Conservation (phyloP, 2,113 vertebrate species). For the Pelobates fuscus region DNA sequence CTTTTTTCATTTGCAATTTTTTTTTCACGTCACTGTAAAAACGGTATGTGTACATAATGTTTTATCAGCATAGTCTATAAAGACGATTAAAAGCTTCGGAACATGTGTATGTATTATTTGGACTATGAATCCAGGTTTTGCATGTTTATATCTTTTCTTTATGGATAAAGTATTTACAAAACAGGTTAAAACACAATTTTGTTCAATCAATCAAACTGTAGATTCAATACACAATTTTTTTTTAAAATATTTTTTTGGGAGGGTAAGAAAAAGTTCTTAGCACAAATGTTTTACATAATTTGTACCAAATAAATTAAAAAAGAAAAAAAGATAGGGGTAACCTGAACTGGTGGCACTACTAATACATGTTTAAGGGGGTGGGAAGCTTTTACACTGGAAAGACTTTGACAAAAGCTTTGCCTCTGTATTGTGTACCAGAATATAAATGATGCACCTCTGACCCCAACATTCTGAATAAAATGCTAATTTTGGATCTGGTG, state of each 20-base stretch:
- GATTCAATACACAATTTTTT: conserved; percentile 81
- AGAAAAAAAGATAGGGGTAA: conserved; percentile 59
- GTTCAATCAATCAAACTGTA: conserved; percentile 86
- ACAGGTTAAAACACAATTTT: conserved; percentile 87
- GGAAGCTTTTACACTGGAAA: conserved; percentile 88
- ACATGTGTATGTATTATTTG: conserved; percentile 98
- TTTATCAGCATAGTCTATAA: conserved; percentile 94
- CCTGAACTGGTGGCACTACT: conserved; percentile 72
- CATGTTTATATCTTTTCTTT: conserved; percentile 99
- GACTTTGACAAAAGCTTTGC: conserved; percentile 88
- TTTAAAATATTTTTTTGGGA: conserved; percentile 65
- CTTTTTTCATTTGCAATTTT: conserved; percentile 80
- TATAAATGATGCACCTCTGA: conserved; percentile 93
- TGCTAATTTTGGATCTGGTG: conserved; percentile 97
- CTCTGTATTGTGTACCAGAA: conserved; percentile 94
- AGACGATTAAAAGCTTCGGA: conserved; percentile 89
- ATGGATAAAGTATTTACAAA: conserved; percentile 90
- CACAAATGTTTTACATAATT: conserved; percentile 97
- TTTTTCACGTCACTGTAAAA: conserved; percentile 95
- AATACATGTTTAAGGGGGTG: conserved; percentile 69
- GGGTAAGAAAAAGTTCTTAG: conserved; percentile 79
- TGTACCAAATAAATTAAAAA: conserved; percentile 85
- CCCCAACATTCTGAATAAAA: conserved; percentile 98
- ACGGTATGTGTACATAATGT: conserved; percentile 98
- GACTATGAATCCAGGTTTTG: conserved; percentile 93